Conservation (phyloP, 2,888 invertebrate species). For the Acanthosepion pharaonis region DNA sequence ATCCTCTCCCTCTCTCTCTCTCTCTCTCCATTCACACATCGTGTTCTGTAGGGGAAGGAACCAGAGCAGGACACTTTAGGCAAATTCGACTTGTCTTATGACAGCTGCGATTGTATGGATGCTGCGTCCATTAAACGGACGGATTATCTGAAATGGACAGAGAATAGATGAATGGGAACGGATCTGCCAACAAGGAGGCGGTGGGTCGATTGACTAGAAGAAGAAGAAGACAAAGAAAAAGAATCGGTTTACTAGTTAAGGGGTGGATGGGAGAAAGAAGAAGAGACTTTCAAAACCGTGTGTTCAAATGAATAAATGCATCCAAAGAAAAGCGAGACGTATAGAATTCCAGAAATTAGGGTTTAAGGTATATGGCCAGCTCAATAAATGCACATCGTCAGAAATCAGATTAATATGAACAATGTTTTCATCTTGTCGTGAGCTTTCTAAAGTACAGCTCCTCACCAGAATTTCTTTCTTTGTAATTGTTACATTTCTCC, state of each 20-base stretch:
- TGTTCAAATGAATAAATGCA: not conserved
- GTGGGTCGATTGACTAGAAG: not conserved
- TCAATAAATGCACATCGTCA: not conserved
- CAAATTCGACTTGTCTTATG: not conserved
- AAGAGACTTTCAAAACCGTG: not conserved
- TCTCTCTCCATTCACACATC: not conserved
- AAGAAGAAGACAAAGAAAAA: not conserved
- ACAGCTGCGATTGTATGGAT: conserved; percentile 6
- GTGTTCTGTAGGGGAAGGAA: not conserved
- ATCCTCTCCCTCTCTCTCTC: not conserved
- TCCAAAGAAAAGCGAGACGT: not conserved
- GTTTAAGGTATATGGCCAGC: not conserved
- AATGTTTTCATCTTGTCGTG: too few relatives aligned
- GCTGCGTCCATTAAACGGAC: conserved; percentile 5
- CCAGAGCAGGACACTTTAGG: conserved; percentile 22
- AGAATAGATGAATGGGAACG: not conserved
- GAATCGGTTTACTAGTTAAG: not conserved
- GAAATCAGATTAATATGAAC: not conserved
- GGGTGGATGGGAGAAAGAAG: not conserved
- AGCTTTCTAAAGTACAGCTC: too few relatives aligned
- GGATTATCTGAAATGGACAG: conserved; percentile 9
- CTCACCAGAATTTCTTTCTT: too few relatives aligned
- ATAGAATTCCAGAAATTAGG: not conserved
- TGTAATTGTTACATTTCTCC: too few relatives aligned
- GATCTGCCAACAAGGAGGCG: not conserved